Evolutionary conservation across 2,113 vertebrate species (phyloP).

Genomic region (Oncorhynchus tshawytscha): DNA sequence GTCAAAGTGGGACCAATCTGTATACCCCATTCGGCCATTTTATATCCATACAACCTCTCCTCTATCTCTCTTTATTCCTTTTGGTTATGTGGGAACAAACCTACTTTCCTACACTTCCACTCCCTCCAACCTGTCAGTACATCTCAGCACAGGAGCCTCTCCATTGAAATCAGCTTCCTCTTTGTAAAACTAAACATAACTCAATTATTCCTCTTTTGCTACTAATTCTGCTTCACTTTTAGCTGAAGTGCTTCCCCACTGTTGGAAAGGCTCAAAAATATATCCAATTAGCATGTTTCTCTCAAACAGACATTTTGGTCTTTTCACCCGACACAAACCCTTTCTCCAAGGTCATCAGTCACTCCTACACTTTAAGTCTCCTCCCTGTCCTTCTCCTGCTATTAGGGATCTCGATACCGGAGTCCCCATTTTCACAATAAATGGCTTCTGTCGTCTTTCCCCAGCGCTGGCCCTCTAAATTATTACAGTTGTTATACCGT

Average conservation of each 20-base stretch:
- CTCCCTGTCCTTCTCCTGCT: neutral
- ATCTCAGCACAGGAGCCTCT: too few species aligned
- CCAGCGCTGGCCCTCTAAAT: constrained; percentile 1
- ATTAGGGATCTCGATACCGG: neutral
- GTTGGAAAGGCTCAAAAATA: neutral
- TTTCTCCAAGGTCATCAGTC: neutral
- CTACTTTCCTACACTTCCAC: too few species aligned
- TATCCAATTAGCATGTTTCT: neutral
- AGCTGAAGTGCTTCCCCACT: neutral
- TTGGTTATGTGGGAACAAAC: too few species aligned
- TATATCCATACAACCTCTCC: constrained; percentile 31
- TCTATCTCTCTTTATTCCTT: neutral
- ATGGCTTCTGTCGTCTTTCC: constrained; percentile 16
- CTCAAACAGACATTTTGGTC: neutral
- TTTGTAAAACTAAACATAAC: neutral
- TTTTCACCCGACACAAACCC: neutral
- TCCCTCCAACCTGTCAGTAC: too few species aligned
- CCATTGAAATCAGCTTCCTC: too few species aligned
- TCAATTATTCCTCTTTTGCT: neutral
- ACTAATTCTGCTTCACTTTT: neutral
- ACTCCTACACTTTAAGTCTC: neutral
- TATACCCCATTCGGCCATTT: constrained; percentile 21
- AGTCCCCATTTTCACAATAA: neutral
- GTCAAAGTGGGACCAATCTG: constrained; percentile 42
- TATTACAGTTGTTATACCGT: constrained; percentile 3